phyloP scores from a whole-genome alignment of 2,888 invertebrate species.

The Pseudanteris insignis region DNA sequence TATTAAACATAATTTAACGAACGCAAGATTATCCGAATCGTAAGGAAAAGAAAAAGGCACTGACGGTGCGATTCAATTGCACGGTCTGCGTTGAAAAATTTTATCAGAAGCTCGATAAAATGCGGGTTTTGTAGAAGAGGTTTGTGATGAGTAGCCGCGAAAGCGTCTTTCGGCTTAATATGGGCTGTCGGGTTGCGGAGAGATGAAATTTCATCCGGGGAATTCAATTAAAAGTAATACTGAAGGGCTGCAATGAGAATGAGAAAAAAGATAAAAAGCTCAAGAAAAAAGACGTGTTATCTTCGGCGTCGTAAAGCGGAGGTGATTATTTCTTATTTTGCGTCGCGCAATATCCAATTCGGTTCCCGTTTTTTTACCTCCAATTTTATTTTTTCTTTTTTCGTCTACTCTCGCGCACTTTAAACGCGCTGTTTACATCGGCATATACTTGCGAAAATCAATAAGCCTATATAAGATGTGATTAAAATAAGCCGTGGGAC shows the following conservation, averaged over 20 bases:
- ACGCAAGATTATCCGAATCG: too few relatives aligned
- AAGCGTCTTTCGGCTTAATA: constrained; percentile 51
- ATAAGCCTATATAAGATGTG: neutral
- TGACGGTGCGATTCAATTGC: too few relatives aligned
- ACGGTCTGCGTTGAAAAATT: constrained; percentile 2
- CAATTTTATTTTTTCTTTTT: neutral
- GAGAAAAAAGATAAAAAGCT: constrained; percentile 37
- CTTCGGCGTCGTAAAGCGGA: constrained; percentile 41
- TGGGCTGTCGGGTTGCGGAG: constrained; percentile 42
- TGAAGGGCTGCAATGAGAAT: constrained; percentile 45
- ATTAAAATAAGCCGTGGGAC: neutral
- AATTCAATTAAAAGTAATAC: constrained; percentile 65
- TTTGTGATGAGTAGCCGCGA: constrained; percentile 29
- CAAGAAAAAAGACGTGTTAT: constrained; percentile 42
- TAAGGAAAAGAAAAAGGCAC: too few relatives aligned
- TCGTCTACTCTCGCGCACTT: constrained; percentile 6
- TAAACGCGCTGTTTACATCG: constrained; percentile 18
- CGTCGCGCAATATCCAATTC: constrained; percentile 32
- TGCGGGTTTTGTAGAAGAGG: constrained; percentile 17
- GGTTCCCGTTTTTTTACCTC: constrained; percentile 1
- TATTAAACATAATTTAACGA: too few relatives aligned
- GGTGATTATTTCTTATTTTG: constrained; percentile 47
- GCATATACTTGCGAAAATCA: constrained; percentile 6
- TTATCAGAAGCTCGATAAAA: constrained; percentile 25
- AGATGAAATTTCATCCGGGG: constrained; percentile 62